Evolutionary conservation across 2,888 invertebrate genomes (phyloP).

Genomic region (Acleris literana): DNA sequence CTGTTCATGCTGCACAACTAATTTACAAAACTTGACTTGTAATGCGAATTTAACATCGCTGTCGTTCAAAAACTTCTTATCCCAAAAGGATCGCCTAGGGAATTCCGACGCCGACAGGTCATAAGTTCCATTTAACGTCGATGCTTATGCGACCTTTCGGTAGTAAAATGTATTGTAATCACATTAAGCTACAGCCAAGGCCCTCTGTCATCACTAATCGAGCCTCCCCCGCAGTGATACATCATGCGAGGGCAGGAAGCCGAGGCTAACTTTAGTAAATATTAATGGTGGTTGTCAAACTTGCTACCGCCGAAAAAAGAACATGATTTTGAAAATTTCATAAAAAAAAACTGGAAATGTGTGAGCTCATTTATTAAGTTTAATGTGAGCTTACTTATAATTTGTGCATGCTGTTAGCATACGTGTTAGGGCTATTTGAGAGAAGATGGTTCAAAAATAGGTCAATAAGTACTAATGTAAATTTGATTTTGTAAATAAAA

Average conservation of each 20-base stretch:
- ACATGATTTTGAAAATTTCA: slow-evolving; percentile 18
- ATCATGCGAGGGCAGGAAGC: slow-evolving; percentile 47
- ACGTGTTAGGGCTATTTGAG: too few relatives aligned
- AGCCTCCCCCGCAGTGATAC: slow-evolving; percentile 49
- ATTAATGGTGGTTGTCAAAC: slow-evolving; percentile 37
- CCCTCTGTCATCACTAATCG: slow-evolving; percentile 67
- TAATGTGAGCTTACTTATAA: too few relatives aligned
- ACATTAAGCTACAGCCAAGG: slow-evolving; percentile 63
- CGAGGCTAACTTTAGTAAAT: slow-evolving; percentile 31
- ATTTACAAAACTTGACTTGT: not conserved
- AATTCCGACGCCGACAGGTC: slow-evolving; percentile 1
- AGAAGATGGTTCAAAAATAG: too few relatives aligned
- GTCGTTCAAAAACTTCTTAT: slow-evolving; percentile 9
- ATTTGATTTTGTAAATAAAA: too few relatives aligned
- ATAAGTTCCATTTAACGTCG: not conserved
- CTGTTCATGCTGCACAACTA: too few relatives aligned
- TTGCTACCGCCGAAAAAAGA: slow-evolving; percentile 25
- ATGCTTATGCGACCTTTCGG: slow-evolving; percentile 38
- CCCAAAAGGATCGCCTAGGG: slow-evolving; percentile 25
- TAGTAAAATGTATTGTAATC: slow-evolving; percentile 52
- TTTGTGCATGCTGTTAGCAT: too few relatives aligned
- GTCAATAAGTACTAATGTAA: too few relatives aligned
- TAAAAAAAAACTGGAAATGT: slow-evolving; percentile 19
- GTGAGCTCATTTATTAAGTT: slow-evolving; percentile 2
- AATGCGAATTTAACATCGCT: slow-evolving; percentile 6